These are phyloP conservation scores for Clarias gariepinus DNA, from an alignment of 2,113 vertebrate species.

Conservation along the genomic window DNA sequence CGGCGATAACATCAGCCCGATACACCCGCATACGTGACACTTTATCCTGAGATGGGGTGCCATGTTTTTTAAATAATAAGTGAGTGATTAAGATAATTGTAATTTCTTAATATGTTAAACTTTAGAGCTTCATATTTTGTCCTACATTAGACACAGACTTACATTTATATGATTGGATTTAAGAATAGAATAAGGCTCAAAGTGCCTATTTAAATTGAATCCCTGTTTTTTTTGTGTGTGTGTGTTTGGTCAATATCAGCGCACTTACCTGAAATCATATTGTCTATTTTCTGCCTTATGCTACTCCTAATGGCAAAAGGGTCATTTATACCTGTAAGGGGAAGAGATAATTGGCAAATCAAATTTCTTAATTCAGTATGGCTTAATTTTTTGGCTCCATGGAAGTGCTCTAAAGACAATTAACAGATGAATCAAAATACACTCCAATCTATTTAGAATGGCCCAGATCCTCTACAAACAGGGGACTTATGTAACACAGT, in stretches of 20 bases:
- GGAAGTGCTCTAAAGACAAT: background rate
- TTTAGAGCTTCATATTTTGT: background rate
- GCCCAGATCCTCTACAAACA: background rate
- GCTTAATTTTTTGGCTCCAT: background rate
- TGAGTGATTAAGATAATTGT: too few relatives aligned
- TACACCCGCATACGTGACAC: too few relatives aligned
- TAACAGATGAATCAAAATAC: background rate
- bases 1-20: too few relatives aligned
- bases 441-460: background rate
- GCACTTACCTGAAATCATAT: slow-evolving; percentile 26
- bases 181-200: background rate
- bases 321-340: background rate
- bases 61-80: too few relatives aligned
- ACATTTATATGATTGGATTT: background rate
- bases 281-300: background rate
- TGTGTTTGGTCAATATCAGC: background rate
- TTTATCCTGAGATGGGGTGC: too few relatives aligned
- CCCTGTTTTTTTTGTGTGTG: background rate
- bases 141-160: background rate
- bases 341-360: background rate
- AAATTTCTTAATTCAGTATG: background rate
- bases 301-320: background rate
- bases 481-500: background rate
- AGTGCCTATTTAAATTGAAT: background rate
- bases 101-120: background rate